Base-by-base conservation (phyloP, 2,888 invertebrate genomes). In the Acleris literana region DNA sequence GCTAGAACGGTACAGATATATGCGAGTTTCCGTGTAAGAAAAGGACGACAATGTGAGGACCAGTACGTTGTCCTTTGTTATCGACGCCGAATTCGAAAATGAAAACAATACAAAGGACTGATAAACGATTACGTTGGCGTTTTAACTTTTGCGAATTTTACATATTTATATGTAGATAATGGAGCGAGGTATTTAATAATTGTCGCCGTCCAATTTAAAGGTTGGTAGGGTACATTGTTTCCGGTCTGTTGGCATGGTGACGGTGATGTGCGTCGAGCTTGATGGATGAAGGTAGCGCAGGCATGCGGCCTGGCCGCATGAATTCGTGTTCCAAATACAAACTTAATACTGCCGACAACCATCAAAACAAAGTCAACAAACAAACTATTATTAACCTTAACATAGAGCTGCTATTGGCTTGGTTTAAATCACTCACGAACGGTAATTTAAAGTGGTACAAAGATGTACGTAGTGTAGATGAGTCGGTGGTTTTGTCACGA, bases 401-500 rank as follows among this genome's bases (percentile, higher is more conserved):
- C 3, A 74, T 83, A 88, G 74, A 74, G 80, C 69, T 70, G 56
- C 79, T 44, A 53, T 18, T 64, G 69, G 61, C 66, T 63, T 70
- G 73, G 65, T 56, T 57, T 57, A 22, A 29, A 43, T 33, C 25
- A 51, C n/a, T 66, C 16, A 51, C 46, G 25, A 48, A 17, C 29
- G 62, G 22, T 39, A n/a, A 56, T 57, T 52, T 51, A 57, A 62
- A 4, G 57, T 62, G 25, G 66, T 48, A 16, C 51, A 52, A 39
- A 56, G 39, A 65, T 56, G 61, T 66, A 62, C 66, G 56, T 62
- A 66, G 80, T 76, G 80, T 81, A 79, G 86, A 87, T 87, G 87
- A 87, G 83, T 86, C 83, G 85, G 87, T 87, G 91, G 91, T 91
- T 90, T 90, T 92, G 92, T 92, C 90, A 89, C 89, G 87, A 90